These are phyloP conservation scores for Heliothis peltigera DNA, from an alignment of 2,888 invertebrate species.

Conservation along the genomic window DNA sequence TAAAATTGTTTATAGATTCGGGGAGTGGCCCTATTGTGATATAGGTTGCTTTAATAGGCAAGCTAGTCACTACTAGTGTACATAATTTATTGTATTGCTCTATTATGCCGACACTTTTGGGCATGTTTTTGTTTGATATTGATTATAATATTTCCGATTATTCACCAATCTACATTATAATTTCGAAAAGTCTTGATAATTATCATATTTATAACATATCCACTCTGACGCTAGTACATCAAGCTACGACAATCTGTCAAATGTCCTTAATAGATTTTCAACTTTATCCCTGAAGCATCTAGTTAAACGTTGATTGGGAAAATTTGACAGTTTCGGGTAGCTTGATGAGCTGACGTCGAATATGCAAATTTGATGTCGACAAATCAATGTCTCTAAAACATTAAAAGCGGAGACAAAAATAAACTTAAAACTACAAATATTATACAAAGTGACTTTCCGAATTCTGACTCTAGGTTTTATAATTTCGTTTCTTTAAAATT, in stretches of 20 bases:
- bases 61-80: slow-evolving; percentile 42
- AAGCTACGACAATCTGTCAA: too few relatives aligned
- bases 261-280: too few relatives aligned
- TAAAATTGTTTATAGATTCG: slow-evolving; percentile 39
- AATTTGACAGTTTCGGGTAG: too few relatives aligned
- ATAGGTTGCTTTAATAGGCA: slow-evolving; percentile 31
- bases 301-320: too few relatives aligned
- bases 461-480: slow-evolving; percentile 9
- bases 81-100: slow-evolving; percentile 35
- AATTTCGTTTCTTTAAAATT: slow-evolving; percentile 1
- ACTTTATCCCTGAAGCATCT: too few relatives aligned
- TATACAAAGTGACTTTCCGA: slow-evolving; percentile 1
- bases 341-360: too few relatives aligned
- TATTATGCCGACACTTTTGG: slow-evolving; percentile 8
- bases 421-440: neutral
- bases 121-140: slow-evolving; percentile 15
- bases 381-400: too few relatives aligned
- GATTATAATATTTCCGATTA: slow-evolving; percentile 14
- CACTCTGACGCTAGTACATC: too few relatives aligned
- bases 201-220: too few relatives aligned
- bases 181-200: too few relatives aligned
- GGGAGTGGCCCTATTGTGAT: slow-evolving; percentile 52
- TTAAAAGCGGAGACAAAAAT: too few relatives aligned
- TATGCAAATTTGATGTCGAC: too few relatives aligned
- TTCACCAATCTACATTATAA: neutral